Conservation (phyloP, 2,888 invertebrate genomes). For the Harmothoe impar region DNA sequence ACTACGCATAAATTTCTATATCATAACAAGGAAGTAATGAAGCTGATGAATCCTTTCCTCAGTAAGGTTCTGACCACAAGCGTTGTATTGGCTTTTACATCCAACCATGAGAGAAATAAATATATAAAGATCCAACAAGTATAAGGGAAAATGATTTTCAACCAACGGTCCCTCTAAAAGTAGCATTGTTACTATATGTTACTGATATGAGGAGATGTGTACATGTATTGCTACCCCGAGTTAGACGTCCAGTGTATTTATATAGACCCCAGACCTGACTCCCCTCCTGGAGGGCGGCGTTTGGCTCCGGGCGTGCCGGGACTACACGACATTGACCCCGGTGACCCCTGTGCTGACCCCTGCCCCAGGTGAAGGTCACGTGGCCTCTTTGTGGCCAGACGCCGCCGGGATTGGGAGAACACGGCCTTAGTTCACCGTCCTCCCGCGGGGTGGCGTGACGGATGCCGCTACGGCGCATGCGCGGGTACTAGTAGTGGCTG, state of each 20-base stretch:
- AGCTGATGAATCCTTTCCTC: too few relatives aligned
- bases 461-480: neutral
- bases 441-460: conserved; percentile 9
- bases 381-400: conserved; percentile 19
- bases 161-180: too few relatives aligned
- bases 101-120: too few relatives aligned
- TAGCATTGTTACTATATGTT: too few relatives aligned
- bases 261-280: neutral
- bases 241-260: neutral
- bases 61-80: too few relatives aligned
- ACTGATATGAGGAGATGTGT: too few relatives aligned
- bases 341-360: conserved; percentile 16
- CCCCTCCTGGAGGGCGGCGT: neutral
- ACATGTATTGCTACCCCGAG: neutral
- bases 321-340: conserved; percentile 9
- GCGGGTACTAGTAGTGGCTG: neutral
- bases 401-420: conserved; percentile 36
- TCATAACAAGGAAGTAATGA: too few relatives aligned
- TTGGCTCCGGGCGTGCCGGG: neutral
- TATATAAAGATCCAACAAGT: too few relatives aligned
- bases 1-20: too few relatives aligned
- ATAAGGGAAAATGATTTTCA: too few relatives aligned
- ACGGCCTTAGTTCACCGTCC: neutral
- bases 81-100: too few relatives aligned
- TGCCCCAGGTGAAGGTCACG: conserved; percentile 30